phyloP scores from a whole-genome alignment of 2,888 invertebrate species.

The Meganola albula region DNA sequence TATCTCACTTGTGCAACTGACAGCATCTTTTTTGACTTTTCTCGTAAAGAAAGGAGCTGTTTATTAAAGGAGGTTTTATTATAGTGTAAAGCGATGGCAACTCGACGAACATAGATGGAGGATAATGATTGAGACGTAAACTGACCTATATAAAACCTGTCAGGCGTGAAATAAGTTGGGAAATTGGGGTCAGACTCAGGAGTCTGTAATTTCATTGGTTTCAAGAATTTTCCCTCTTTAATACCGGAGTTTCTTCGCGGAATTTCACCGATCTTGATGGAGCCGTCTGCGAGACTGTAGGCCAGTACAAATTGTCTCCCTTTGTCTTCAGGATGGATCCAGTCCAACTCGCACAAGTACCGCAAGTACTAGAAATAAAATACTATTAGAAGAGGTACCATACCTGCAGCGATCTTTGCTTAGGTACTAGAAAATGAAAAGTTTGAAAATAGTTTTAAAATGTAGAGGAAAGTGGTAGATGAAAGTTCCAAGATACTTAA shows the following conservation, averaged over 20 bases:
- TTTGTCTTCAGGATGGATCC: constrained; percentile 86
- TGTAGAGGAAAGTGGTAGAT: too few relatives aligned
- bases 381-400: too few relatives aligned
- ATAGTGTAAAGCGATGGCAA: too few relatives aligned
- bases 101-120: too few relatives aligned
- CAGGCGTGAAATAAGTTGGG: constrained; percentile 86
- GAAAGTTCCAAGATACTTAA: too few relatives aligned
- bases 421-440: too few relatives aligned
- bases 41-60: constrained; percentile 7
- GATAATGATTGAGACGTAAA: too few relatives aligned
- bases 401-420: too few relatives aligned
- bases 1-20: constrained; percentile 13
- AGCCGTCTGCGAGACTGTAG: constrained; percentile 86
- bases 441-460: too few relatives aligned
- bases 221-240: constrained; percentile 85
- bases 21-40: constrained; percentile 3
- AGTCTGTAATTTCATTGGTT: constrained; percentile 80
- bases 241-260: constrained; percentile 86
- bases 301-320: constrained; percentile 85
- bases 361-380: constrained; percentile 82
- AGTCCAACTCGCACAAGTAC: constrained; percentile 87
- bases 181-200: constrained; percentile 83
- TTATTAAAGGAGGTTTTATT: too few relatives aligned
- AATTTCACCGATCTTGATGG: constrained; percentile 85
- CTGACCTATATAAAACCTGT: constrained; percentile 87